A percentile compares a stretch with the other conserved stretches of the same genome.
These are phyloP conservation scores for Meleagris gallopavo DNA, from an alignment of 2,113 vertebrate genomes.

Conservation along the genomic window DNA sequence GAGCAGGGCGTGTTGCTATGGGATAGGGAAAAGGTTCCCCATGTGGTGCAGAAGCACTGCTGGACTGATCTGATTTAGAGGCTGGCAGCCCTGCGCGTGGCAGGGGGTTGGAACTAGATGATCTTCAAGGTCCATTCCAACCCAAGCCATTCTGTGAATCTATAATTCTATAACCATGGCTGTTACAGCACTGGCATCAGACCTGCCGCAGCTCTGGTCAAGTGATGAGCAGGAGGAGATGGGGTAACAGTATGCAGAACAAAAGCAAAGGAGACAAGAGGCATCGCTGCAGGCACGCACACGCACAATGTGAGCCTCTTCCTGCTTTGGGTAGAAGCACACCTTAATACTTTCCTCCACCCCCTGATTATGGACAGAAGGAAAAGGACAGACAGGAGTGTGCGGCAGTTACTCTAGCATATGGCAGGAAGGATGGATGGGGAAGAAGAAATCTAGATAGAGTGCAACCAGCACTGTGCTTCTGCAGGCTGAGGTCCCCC, in stretches of 20 bases:
- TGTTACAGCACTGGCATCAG: too few species aligned
- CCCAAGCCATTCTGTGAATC: too few species aligned
- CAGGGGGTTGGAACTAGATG: too few species aligned
- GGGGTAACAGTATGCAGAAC: not conserved
- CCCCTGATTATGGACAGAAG: not conserved
- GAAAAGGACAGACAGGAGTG: rapidly evolving
- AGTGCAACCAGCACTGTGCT: rapidly evolving
- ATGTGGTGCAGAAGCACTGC: rapidly evolving
- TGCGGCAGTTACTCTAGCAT: rapidly evolving
- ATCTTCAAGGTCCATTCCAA: too few species aligned
- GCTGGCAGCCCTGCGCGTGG: too few species aligned
- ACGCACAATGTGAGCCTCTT: not conserved
- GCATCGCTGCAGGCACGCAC: not conserved
- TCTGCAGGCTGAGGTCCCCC: not conserved
- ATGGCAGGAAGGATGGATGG: not conserved
- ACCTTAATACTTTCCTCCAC: not conserved
- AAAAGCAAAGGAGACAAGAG: not conserved
- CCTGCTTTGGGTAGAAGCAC: not conserved
- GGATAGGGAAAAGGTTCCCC: not conserved
- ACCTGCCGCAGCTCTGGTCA: not conserved
- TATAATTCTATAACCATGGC: not conserved
- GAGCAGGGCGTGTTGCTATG: not conserved
- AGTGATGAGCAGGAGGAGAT: rapidly evolving
- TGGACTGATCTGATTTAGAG: not conserved
- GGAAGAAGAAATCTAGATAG: not conserved